Evolutionary conservation across 53 echinoderm and acorn worm genomes (phyloP).

Genomic region (Antedon mediterranea): DNA sequence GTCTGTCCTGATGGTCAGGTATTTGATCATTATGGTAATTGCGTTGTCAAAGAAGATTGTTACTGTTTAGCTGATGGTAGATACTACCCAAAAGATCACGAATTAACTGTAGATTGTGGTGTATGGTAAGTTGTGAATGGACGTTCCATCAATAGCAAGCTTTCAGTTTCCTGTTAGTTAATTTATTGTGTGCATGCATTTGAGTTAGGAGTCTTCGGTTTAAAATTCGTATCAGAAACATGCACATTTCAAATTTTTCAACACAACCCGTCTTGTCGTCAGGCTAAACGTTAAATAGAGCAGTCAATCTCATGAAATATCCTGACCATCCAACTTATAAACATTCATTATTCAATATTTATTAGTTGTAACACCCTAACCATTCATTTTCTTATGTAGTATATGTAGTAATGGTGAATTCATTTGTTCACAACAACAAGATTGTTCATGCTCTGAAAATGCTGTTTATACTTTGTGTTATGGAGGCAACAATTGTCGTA

Average conservation of each 20-base stretch:
- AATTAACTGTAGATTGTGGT: slow-evolving; percentile 52
- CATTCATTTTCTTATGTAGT: slow-evolving; percentile 12
- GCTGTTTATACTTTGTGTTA: slow-evolving; percentile 24
- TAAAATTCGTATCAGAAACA: no score
- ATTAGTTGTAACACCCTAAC: no score
- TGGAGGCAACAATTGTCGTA: slow-evolving; percentile 14
- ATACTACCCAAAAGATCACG: slow-evolving; percentile 13
- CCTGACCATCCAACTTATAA: no score
- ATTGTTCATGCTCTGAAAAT: slow-evolving; percentile 15
- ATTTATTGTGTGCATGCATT: no score
- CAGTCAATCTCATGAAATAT: no score
- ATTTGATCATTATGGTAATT: slow-evolving; percentile 8
- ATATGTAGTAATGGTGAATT: slow-evolving; percentile 33
- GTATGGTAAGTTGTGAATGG: slow-evolving; percentile 13
- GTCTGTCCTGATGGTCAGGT: slow-evolving; percentile 27
- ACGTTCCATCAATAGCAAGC: no score
- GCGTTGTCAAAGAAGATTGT: slow-evolving; percentile 14
- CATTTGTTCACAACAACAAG: slow-evolving; percentile 24
- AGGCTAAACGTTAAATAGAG: no score
- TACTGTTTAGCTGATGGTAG: slow-evolving; percentile 8
- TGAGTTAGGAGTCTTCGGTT: no score
- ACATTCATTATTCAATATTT: no score
- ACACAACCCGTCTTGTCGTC: no score
- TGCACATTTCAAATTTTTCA: no score
- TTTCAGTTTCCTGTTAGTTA: no score